These are phyloP conservation scores for Bombus confusus DNA, from an alignment of 1,140 invertebrate genomes.

Conservation along the genomic window DNA sequence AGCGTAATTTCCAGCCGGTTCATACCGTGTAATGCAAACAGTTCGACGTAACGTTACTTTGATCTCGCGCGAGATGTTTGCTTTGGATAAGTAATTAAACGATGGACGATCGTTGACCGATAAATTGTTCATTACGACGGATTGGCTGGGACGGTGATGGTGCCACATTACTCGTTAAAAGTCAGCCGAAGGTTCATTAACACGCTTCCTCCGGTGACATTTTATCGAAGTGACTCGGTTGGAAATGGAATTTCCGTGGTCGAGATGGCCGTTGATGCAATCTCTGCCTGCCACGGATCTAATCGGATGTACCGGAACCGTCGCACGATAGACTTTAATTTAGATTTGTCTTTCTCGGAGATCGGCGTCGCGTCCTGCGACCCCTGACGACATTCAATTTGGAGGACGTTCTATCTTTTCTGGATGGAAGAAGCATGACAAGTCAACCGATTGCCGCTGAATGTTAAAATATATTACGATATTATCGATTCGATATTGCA, in stretches of 20 bases:
- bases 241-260: conserved; percentile 40
- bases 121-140: conserved; percentile 35
- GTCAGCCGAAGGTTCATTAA: conserved; percentile 38
- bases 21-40: not conserved
- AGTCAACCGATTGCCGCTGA: not conserved
- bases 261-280: conserved; percentile 18
- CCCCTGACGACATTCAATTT: not conserved
- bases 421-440: not conserved
- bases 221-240: conserved; percentile 28
- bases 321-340: conserved; percentile 16
- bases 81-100: conserved; percentile 42
- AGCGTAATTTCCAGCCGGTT: not conserved
- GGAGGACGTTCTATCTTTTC: not conserved
- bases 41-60: conserved; percentile 28
- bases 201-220: conserved; percentile 35
- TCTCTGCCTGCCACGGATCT: not conserved
- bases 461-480: not conserved
- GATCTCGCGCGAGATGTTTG: conserved; percentile 10
- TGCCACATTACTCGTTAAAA: not conserved
- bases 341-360: not conserved
- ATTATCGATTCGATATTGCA: not conserved
- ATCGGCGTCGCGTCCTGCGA: not conserved
- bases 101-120: conserved; percentile 12
- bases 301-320: conserved; percentile 21
- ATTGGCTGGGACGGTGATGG: not conserved